A percentile compares a stretch with the other conserved stretches of the same genome.
phyloP scores from a whole-genome alignment of 2,797 vertebrate genomes.

The Gallinago stenura region DNA sequence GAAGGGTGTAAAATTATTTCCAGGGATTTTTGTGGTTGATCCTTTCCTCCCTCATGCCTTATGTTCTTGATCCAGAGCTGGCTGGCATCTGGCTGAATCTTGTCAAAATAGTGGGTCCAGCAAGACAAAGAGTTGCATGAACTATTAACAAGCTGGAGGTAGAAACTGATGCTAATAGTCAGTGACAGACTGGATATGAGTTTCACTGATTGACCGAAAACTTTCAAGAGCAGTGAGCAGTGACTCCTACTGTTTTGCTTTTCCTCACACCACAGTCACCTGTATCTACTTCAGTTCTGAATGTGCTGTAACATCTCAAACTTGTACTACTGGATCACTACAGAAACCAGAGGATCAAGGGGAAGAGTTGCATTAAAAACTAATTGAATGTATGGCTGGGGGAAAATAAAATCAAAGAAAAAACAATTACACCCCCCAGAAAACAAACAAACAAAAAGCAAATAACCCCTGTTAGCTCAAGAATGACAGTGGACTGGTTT shows the following conservation, averaged over 20 bases:
- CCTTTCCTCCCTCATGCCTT: not conserved
- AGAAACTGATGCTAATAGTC: not conserved
- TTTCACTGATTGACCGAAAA: not conserved
- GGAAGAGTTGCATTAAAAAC: not conserved
- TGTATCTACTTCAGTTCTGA: not conserved
- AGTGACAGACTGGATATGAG: not conserved
- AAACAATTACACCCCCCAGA: rapidly evolving
- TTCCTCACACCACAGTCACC: not conserved
- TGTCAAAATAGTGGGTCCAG: not conserved
- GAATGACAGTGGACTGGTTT: not conserved
- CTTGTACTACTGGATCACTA: not conserved
- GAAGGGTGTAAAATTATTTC: not conserved
- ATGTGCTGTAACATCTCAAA: not conserved
- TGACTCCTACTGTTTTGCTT: not conserved
- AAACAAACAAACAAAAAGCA: not conserved
- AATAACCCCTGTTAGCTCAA: not conserved
- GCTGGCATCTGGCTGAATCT: not conserved
- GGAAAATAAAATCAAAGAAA: not conserved
- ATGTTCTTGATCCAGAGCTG: not conserved
- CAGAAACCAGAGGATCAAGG: not conserved
- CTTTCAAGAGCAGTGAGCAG: not conserved
- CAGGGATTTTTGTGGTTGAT: not conserved
- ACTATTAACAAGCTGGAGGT: not conserved
- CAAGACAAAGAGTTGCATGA: not conserved
- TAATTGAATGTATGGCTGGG: not conserved